Conservation (phyloP, 2,888 invertebrate genomes). For the Campaea margaritaria region DNA sequence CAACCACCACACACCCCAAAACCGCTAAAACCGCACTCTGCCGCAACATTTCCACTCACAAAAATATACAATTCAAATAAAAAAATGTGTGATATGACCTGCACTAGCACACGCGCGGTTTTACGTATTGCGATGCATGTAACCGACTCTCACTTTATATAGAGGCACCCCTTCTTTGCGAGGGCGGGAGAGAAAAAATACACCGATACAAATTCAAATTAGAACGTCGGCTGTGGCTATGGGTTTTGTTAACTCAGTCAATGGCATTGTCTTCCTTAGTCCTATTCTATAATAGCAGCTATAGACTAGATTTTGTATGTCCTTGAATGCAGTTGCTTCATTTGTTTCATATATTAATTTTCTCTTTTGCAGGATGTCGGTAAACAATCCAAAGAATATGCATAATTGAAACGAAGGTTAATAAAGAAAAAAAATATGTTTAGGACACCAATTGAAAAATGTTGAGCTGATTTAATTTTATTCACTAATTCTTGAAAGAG, state of each 20-base stretch:
- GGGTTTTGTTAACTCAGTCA: conserved; percentile 23
- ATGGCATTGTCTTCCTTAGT: conserved; percentile 24
- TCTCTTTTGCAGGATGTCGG: no score
- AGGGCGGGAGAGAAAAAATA: conserved; percentile 62
- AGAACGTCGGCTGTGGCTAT: conserved; percentile 33
- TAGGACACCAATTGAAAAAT: no score
- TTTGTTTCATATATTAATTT: background rate
- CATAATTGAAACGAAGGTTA: background rate
- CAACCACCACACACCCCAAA: conserved; percentile 70
- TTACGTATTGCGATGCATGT: conserved; percentile 73
- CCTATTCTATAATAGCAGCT: conserved; percentile 15
- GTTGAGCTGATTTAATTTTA: no score
- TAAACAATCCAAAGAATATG: no score
- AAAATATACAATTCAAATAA: conserved; percentile 43
- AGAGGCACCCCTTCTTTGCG: conserved; percentile 77
- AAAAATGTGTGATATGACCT: conserved; percentile 34
- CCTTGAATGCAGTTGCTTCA: conserved; percentile 7
- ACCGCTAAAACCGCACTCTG: conserved; percentile 72
- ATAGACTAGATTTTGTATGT: background rate
- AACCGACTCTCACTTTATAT: conserved; percentile 76
- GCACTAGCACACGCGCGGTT: conserved; percentile 65
- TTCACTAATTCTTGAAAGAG: no score
- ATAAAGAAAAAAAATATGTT: no score
- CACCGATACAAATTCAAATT: conserved; percentile 48
- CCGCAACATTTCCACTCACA: conserved; percentile 76